Evolutionary conservation across 2,797 vertebrate species (phyloP).

Genomic region (Paramormyrops hopkinsi): DNA sequence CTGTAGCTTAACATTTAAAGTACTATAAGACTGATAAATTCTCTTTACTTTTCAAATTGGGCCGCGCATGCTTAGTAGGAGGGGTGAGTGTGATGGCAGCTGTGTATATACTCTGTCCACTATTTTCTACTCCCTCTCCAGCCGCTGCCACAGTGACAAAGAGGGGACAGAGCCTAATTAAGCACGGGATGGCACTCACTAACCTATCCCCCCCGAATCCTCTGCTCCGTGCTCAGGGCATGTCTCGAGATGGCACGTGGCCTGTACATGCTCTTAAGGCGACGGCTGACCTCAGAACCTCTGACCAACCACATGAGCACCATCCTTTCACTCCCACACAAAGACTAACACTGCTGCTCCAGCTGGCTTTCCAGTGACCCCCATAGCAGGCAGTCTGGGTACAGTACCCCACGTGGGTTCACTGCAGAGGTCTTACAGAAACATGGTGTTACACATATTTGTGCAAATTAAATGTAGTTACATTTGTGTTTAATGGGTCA

Average conservation of each 20-base stretch:
- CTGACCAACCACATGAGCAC: neutral
- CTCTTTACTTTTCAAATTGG: neutral
- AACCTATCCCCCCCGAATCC: conserved; percentile 5
- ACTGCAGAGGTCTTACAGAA: neutral
- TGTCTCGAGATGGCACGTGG: neutral
- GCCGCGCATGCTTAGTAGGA: conserved; percentile 21
- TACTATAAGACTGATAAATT: neutral
- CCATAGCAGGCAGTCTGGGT: neutral
- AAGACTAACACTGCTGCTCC: neutral
- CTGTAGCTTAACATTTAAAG: neutral
- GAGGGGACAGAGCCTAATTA: conserved; percentile 7
- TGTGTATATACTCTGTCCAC: conserved; percentile 20
- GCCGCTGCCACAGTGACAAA: conserved; percentile 10
- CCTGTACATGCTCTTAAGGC: conserved; percentile 9
- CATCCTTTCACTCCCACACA: neutral
- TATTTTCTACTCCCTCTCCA: conserved; percentile 17
- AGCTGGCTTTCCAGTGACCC: neutral
- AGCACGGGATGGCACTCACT: conserved; percentile 11
- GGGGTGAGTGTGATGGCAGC: conserved; percentile 18
- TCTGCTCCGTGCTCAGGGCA: neutral
- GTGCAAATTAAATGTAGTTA: neutral
- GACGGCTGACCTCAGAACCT: conserved; percentile 3
- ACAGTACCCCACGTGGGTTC: neutral
- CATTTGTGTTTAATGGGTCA: neutral
- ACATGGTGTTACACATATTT: neutral